These are phyloP conservation scores for Eulemur macaco DNA, from an alignment of 2,113 vertebrate genomes.

Conservation along the genomic window DNA sequence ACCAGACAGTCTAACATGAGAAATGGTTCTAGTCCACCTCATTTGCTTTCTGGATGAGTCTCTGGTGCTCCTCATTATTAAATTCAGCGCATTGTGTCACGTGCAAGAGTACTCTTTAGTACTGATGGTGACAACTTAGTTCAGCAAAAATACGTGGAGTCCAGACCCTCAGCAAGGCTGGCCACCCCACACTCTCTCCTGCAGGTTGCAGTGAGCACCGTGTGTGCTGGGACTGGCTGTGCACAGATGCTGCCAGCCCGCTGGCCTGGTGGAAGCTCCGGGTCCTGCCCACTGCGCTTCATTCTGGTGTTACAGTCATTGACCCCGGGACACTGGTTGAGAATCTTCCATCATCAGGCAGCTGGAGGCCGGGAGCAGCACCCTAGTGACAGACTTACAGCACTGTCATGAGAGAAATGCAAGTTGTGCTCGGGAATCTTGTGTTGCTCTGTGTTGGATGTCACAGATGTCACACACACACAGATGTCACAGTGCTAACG, in stretches of 20 bases:
- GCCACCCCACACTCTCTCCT: background rate
- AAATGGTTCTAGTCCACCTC: too few species aligned
- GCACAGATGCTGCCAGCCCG: background rate
- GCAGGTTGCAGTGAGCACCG: background rate
- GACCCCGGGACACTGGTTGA: background rate
- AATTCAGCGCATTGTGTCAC: too few species aligned
- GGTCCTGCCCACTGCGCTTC: background rate
- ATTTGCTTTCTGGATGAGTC: background rate
- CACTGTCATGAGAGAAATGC: background rate
- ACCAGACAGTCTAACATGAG: background rate
- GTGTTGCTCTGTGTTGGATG: background rate
- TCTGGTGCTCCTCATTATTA: background rate
- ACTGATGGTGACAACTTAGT: background rate
- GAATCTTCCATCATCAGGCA: background rate
- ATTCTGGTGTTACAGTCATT: background rate
- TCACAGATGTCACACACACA: background rate
- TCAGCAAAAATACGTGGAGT: background rate
- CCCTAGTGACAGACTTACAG: background rate
- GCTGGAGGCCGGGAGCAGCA: rapidly evolving
- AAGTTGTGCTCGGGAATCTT: background rate
- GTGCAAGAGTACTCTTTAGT: background rate
- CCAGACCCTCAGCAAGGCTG: background rate
- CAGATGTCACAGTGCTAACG: background rate
- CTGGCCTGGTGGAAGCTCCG: rapidly evolving
- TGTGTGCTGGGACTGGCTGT: background rate